A percentile compares a stretch with the other conserved stretches of the same genome.
Conservation (phyloP, 2,888 invertebrate species). For the Hyposoter dolosus region DNA sequence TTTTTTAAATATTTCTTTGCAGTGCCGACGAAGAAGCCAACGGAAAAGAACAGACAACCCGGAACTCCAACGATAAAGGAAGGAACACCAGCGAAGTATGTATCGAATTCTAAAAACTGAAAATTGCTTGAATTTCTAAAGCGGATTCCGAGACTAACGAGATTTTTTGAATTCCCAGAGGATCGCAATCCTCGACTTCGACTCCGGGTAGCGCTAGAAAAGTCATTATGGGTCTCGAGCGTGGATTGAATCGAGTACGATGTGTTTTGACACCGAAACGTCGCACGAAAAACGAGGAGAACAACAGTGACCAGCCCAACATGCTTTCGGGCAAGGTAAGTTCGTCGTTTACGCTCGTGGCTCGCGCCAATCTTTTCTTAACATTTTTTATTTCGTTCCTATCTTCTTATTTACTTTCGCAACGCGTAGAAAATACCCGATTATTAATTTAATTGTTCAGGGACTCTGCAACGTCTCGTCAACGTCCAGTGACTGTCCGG, state of each 20-base stretch:
- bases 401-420: constrained; percentile 49
- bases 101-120: neutral
- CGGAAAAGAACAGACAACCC: constrained; percentile 72
- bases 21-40: constrained; percentile 78
- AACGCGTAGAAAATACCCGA: constrained; percentile 60
- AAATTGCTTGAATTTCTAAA: neutral
- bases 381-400: neutral
- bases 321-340: constrained; percentile 85
- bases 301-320: constrained; percentile 82
- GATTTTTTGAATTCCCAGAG: constrained; percentile 68
- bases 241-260: constrained; percentile 88
- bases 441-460: constrained; percentile 82
- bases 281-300: constrained; percentile 80
- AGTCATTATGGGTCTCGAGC: constrained; percentile 89
- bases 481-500: constrained; percentile 88
- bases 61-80: constrained; percentile 73
- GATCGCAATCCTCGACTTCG: constrained; percentile 75
- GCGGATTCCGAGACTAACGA: neutral
- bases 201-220: constrained; percentile 87
- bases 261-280: constrained; percentile 89
- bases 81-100: constrained; percentile 40
- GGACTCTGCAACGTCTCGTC: constrained; percentile 90
- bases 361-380: constrained; percentile 23
- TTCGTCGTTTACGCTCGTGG: neutral
- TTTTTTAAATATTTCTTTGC: constrained; percentile 40